These are phyloP conservation scores for Hypothenemus hampei DNA, from an alignment of 1,140 invertebrate genomes.

Conservation along the genomic window DNA sequence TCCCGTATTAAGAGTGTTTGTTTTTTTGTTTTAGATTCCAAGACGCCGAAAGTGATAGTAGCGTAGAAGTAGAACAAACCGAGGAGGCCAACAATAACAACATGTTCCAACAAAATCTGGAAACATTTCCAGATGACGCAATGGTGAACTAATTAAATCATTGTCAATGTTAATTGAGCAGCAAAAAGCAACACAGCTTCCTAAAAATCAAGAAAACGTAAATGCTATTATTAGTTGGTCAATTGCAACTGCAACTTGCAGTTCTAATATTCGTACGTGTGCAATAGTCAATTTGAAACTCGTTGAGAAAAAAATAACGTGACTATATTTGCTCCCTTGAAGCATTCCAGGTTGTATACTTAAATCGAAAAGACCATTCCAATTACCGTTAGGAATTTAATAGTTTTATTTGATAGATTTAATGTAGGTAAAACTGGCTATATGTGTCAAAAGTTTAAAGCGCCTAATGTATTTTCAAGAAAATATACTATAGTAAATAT, in stretches of 20 bases:
- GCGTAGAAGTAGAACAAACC: conserved; percentile 37
- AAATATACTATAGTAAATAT: conserved; percentile 8
- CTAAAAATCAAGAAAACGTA: no score
- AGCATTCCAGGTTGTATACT: conserved; percentile 23
- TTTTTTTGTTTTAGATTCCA: conserved; percentile 44
- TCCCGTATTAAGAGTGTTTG: no score
- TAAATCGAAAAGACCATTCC: conserved; percentile 22
- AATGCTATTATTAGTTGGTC: neutral
- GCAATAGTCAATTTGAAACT: no score
- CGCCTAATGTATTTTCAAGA: conserved; percentile 20
- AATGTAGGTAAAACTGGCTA: conserved; percentile 6
- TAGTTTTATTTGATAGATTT: conserved; percentile 12
- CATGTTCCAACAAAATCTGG: conserved; percentile 43
- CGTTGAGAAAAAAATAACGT: no score
- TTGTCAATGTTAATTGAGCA: no score
- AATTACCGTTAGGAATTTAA: conserved; percentile 11
- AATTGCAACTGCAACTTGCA: neutral
- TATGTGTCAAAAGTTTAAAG: conserved; percentile 15
- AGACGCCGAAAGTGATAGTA: conserved; percentile 42
- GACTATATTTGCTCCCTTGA: no score
- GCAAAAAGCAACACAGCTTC: no score
- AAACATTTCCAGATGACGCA: conserved; percentile 36
- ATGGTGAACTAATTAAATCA: conserved; percentile 9
- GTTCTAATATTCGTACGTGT: no score
- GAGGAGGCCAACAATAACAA: conserved; percentile 42